Conservation (phyloP, 2,113 vertebrate species). For the Eclectus roratus region DNA sequence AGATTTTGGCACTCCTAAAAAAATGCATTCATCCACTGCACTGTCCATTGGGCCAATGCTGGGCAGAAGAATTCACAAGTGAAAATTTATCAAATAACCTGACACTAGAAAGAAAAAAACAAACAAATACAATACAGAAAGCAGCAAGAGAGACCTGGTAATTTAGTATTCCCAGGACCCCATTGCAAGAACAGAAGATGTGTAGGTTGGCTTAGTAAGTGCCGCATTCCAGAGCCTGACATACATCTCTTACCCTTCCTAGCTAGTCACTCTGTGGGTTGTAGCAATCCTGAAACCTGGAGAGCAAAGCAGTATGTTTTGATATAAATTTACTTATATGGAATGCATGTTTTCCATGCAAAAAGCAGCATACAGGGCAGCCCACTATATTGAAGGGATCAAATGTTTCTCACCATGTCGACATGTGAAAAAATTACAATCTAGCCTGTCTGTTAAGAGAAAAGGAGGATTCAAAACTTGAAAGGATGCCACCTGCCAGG, state of each 20-base stretch:
- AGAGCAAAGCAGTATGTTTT: neutral
- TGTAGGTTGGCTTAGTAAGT: neutral
- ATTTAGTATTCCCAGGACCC: neutral
- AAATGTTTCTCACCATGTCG: neutral
- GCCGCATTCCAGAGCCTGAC: rapidly evolving
- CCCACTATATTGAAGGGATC: neutral
- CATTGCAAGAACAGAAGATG: neutral
- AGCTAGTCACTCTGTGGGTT: neutral
- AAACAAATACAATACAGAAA: neutral
- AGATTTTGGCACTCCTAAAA: neutral
- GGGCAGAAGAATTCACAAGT: neutral
- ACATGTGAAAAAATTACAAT: neutral
- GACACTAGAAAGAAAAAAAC: neutral
- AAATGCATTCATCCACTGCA: neutral
- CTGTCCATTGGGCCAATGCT: neutral
- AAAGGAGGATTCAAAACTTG: neutral
- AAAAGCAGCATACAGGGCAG: neutral
- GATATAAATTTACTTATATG: neutral
- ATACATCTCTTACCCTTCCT: neutral
- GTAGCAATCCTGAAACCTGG: neutral
- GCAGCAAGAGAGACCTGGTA: neutral
- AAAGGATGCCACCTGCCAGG: neutral
- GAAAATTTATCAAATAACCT: neutral
- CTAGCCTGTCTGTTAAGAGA: neutral
- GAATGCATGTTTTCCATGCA: neutral